Evolutionary conservation across 2,888 invertebrate genomes (phyloP).

Genomic region (Eupeodes luniger): DNA sequence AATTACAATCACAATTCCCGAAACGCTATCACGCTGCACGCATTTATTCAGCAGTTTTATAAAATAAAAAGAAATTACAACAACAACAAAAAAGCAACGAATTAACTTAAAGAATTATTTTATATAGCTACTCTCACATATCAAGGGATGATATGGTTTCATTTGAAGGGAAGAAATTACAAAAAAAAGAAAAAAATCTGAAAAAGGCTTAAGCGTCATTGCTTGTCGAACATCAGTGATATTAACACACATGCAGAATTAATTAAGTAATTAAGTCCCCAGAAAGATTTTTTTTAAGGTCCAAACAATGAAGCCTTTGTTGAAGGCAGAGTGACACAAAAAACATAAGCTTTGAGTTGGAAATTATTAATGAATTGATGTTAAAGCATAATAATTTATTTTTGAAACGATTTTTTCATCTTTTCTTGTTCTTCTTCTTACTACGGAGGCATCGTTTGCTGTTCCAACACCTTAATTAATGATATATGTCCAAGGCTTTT

Average conservation of each 20-base stretch:
- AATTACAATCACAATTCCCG: conserved; percentile 22
- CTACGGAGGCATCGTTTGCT: too few species aligned
- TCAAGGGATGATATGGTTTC: background rate
- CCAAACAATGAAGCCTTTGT: background rate
- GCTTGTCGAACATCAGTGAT: background rate
- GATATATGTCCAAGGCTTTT: background rate
- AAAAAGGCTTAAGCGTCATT: conserved; percentile 6
- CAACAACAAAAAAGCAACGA: background rate
- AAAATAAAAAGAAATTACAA: too few species aligned
- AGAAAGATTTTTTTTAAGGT: conserved; percentile 1
- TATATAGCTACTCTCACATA: background rate
- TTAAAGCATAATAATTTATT: background rate
- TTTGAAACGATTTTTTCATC: background rate
- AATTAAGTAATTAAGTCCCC: conserved; percentile 48
- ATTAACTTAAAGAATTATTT: background rate
- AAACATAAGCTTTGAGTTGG: background rate
- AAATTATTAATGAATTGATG: conserved; percentile 16
- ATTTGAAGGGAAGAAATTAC: too few species aligned
- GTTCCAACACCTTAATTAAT: conserved; percentile 14
- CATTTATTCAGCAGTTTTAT: background rate
- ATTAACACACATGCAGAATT: conserved; percentile 44
- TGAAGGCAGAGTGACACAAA: background rate
- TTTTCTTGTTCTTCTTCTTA: background rate
- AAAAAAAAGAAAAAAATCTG: background rate
- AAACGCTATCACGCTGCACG: conserved; percentile 7